Evolutionary conservation across 2,888 invertebrate genomes (phyloP).

Genomic region (Cryptophagus acutangulus): DNA sequence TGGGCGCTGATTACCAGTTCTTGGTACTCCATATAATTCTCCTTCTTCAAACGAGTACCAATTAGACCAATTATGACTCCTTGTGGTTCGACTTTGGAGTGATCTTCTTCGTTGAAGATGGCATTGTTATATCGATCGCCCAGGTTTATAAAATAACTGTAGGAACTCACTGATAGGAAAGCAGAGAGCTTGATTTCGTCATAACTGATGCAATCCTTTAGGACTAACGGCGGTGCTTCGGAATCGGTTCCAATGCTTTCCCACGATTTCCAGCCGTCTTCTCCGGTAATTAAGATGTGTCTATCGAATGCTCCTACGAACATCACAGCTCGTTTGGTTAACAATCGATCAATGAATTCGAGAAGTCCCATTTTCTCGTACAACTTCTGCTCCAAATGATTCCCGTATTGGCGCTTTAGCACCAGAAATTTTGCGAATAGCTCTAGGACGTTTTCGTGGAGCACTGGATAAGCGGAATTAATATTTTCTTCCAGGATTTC

Average conservation of each 20-base stretch:
- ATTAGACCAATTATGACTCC: constrained; percentile 53
- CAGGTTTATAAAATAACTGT: constrained; percentile 55
- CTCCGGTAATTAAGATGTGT: constrained; percentile 39
- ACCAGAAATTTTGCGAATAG: constrained; percentile 61
- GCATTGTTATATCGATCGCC: constrained; percentile 55
- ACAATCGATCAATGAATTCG: constrained; percentile 51
- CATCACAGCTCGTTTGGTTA: constrained; percentile 51
- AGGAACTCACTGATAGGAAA: constrained; percentile 53
- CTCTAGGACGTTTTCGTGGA: constrained; percentile 61
- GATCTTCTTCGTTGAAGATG: constrained; percentile 43
- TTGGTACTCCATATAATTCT: constrained; percentile 56
- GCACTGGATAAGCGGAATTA: constrained; percentile 61
- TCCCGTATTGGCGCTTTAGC: constrained; percentile 51
- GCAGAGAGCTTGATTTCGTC: constrained; percentile 58
- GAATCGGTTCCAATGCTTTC: constrained; percentile 50
- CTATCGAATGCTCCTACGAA: constrained; percentile 42
- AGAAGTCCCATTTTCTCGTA: constrained; percentile 45
- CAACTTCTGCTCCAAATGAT: constrained; percentile 28
- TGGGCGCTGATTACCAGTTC: constrained; percentile 53
- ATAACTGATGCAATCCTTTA: constrained; percentile 53
- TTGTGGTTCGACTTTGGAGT: constrained; percentile 43
- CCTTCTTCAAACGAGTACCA: constrained; percentile 53
- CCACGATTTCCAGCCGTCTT: constrained; percentile 51
- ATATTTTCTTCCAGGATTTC: constrained; percentile 45
- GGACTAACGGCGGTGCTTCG: constrained; percentile 48